These are phyloP conservation scores for Leptosomus discolor DNA, from an alignment of 2,113 vertebrate genomes.

Conservation along the genomic window DNA sequence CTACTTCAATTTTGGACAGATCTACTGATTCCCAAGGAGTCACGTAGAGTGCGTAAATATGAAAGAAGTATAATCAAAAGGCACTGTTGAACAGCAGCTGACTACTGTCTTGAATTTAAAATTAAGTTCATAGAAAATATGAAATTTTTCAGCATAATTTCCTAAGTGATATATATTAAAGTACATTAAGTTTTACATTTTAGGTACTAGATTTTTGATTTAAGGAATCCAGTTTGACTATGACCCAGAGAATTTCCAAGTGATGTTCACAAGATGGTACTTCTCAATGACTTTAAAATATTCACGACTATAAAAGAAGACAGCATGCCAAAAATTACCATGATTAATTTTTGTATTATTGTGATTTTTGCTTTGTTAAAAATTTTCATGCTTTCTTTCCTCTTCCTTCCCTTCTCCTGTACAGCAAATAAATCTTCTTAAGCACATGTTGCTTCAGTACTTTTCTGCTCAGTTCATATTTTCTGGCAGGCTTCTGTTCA, in stretches of 20 bases:
- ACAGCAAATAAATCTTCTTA: neutral
- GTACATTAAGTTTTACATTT: neutral
- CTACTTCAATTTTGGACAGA: neutral
- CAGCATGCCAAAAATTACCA: neutral
- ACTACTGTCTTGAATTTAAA: neutral
- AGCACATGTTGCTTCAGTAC: neutral
- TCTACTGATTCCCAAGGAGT: neutral
- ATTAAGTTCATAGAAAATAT: neutral
- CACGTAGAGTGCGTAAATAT: neutral
- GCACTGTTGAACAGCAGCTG: neutral
- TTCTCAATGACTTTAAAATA: neutral
- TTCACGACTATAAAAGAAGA: neutral
- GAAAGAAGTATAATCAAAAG: neutral
- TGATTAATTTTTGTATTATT: neutral
- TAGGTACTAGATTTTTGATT: neutral
- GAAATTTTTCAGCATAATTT: neutral
- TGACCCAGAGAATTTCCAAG: neutral
- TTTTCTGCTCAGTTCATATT: neutral
- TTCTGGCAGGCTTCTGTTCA: neutral
- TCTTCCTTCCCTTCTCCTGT: neutral
- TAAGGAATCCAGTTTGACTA: neutral
- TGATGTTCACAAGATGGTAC: neutral
- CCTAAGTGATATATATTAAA: neutral
- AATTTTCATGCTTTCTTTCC: neutral
- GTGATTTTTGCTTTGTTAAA: neutral